These are phyloP conservation scores for Montipora efflorescens DNA, from an alignment of 64 coral and sea anemone species.

Conservation along the genomic window DNA sequence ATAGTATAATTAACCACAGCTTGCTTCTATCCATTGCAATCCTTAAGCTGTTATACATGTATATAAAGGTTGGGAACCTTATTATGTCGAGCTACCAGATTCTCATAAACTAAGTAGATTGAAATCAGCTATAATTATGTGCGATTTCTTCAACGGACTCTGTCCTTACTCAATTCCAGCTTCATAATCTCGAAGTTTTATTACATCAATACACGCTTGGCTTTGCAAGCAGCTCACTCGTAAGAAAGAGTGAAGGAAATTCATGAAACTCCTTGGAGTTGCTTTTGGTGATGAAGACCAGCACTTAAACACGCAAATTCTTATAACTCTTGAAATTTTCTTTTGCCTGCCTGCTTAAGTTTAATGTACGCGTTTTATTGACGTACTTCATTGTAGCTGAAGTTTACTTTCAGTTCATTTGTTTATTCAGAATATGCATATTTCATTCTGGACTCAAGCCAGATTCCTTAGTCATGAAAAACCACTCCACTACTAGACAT, in stretches of 20 bases:
- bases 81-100: background rate
- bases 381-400: conserved; percentile 1
- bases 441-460: conserved; percentile 36
- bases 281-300: background rate
- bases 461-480: background rate
- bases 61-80: background rate
- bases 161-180: conserved; percentile 37
- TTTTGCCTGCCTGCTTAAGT: background rate
- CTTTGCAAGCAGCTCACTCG: conserved; percentile 49
- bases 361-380: background rate
- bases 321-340: background rate
- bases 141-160: conserved; percentile 24
- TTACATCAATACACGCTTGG: conserved; percentile 33
- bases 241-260: conserved; percentile 10
- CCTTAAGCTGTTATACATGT: background rate
- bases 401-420: conserved; percentile 17
- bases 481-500: conserved; percentile 8
- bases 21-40: background rate
- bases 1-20: background rate
- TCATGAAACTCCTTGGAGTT: conserved; percentile 36
- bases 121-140: conserved; percentile 27
- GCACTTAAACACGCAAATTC: conserved; percentile 32
- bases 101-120: background rate
- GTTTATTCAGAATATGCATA: conserved; percentile 59
- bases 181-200: conserved; percentile 60